Base-by-base conservation (phyloP, 2,797 vertebrate species). In the Gymnoscopelus braueri region DNA sequence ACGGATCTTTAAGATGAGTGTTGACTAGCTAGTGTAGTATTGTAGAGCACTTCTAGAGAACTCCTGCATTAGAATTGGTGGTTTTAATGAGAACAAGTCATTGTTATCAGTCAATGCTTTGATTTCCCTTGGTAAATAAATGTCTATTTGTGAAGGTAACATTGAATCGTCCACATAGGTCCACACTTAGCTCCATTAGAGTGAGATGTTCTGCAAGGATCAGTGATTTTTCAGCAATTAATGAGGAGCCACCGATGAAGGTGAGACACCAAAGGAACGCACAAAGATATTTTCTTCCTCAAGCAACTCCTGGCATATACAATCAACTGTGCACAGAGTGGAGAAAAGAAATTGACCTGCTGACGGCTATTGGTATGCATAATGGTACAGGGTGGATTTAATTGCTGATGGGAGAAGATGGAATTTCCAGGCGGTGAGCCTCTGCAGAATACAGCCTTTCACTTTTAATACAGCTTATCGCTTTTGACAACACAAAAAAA, bases 211-310 rank as follows among this genome's bases (percentile, higher is more conserved):
- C 74, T 65, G 14, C 64, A 77, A 7, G 58, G 39, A 72, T 83
- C 63, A 65, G 49, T 54, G 52, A 49, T 63, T 53, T 19, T 47
- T 44, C 62, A 77, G 55, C 55, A 63, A 74, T 73, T 11, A 53
- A 76, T 83, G 68, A 51, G 23, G 75, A 73, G 44, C n/a, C 26
- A 71, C 53, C 67, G 65, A 72, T 69, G 39, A 75, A 70, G 67
- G 53, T 2, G 0, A 55, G 26, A 92, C 59, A 62, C 29, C n/a
- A 65, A 48, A 91, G 39, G 7, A 44, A 44, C 2, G 39, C 86
- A 95, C 89, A 89, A 95, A 95, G 73, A 94, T 10, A 1, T 26
- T 10, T 3, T 62, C 11, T 3, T 62, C 23, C 14, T 35, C 49
- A 53, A 63, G 19, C 62, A 66, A 53, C 44, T 64, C 24, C 35